Conservation (phyloP, 2,888 invertebrate genomes). For the Syrista parreyssii region DNA sequence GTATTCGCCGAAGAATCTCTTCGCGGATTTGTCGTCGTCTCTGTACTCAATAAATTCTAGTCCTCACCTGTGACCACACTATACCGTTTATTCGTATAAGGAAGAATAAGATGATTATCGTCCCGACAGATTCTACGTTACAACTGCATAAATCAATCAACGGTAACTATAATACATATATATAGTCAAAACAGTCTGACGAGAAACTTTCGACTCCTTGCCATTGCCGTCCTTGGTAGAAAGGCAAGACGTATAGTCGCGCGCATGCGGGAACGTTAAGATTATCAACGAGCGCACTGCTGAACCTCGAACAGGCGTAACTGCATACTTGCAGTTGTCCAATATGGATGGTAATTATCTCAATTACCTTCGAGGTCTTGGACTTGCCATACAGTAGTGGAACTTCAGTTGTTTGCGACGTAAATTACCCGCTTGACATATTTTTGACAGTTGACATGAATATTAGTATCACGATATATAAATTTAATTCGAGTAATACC, state of each 20-base stretch:
- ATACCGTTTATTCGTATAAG: background rate
- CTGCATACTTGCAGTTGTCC: constrained; percentile 14
- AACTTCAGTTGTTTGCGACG: background rate
- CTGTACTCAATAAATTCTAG: background rate
- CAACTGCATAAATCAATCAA: background rate
- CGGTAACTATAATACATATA: background rate
- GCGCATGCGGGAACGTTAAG: constrained; percentile 9
- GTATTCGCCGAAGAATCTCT: background rate
- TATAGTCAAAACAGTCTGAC: background rate
- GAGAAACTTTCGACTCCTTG: background rate
- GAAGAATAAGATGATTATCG: background rate
- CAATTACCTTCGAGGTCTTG: constrained; percentile 19
- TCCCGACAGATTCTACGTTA: background rate
- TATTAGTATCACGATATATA: background rate
- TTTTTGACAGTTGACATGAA: background rate
- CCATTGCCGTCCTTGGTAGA: constrained; percentile 7
- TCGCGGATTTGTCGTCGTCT: background rate
- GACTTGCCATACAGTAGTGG: background rate
- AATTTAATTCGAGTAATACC: background rate
- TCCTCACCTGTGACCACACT: background rate
- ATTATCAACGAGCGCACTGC: constrained; percentile 3
- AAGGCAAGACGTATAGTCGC: constrained; percentile 13
- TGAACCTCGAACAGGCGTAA: constrained; percentile 9
- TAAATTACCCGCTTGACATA: background rate
- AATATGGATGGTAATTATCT: constrained; percentile 17